Evolutionary conservation across 2,888 invertebrate species (phyloP), one percentile per base, ranked within the genome.

Genomic region (Rhingia campestris): DNA sequence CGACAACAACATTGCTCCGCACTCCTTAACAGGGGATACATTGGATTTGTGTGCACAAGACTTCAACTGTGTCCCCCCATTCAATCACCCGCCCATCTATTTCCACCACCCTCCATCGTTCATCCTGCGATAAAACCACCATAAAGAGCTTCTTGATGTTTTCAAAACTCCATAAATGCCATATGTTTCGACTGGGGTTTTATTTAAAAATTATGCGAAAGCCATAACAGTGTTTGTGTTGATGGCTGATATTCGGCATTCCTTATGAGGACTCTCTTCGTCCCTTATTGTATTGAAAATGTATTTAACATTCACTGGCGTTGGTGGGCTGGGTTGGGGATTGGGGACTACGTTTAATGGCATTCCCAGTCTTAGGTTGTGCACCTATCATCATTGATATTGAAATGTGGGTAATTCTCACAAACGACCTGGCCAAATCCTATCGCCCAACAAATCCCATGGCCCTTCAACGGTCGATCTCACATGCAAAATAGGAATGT

Each of bases 141-240:
- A 80, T 84, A 80, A 79, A 84, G 84, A 80, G 74, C 80, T 80
- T 64, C 74, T 59, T 80, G 84, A 75, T 84, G 80, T 74, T 84
- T 84, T 84, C 84, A 84, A 84, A 84, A 84, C 84, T 84, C 79
- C 70, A 84, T 84, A 84, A 84, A 74, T 75, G 79, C 84, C 84
- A 84, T 80, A 79, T 84, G 84, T 59, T 64, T 66, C 64, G 56
- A 66, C 74, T 22, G 84, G 84, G 80, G 75, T 84, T 84, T 84
- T 84, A 80, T 84, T 84, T 70, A 80, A 84, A 80, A 84, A 80
- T 84, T 84, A 80, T 80, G 66, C 84, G 64, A 67, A 80, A 14
- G 53, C 80, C 70, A 79, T 75, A 75, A 75, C 59, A 22, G 22
- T 22, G 84, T n/a, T 53, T 43, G 47, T 72, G 35, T 45, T 45